Base-by-base conservation (phyloP, 2,113 vertebrate species). In the Noctilio leporinus region DNA sequence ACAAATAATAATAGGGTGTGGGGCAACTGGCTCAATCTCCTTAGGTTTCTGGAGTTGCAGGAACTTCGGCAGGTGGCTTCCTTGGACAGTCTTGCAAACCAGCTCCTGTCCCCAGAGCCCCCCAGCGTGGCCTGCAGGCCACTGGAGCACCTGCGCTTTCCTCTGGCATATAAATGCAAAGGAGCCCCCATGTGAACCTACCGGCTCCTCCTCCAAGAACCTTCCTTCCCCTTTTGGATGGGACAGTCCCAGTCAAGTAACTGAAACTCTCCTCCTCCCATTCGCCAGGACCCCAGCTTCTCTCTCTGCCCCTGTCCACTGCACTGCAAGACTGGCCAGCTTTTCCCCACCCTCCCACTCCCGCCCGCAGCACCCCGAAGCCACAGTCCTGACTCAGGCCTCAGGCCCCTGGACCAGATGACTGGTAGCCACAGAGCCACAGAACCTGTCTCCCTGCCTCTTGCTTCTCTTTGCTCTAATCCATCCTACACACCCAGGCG, bases 1-100 rank as follows among this genome's bases (percentile, higher is more conserved):
- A 91, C 62, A 92, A 96, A 94, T 91, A 57, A 94, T 91, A 57
- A 86, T 45, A 94, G 84, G 55, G 65, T 89, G 38, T 75, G 75
- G 55, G 45, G 8, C 38, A 70, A 82, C 55, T 72, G 49, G 40
- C 16, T 3, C 28, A 70, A 75, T 73, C 59, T 73, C 43, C 83
- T 93, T 35, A 57, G 90, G 64, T 28, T 97, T 81, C 49, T 69
- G 57, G 57, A 70, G 38, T 2, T 15, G 16, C 67, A 77, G 72
- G 78, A 70, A 51, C 30, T 3, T 1, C 2, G 10, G 87, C 12
- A 0, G 0, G 40, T 2, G 0, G 43, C 22, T 57, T 86, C 47
- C 67, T 26, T 51, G 33, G 30, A 33, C 43, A 75, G 72, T 7
- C 59, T 65, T 85, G 38, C 7, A 69, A 33, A 89, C 40, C 26